Conservation (phyloP, 2,113 vertebrate species). For the Theropithecus gelada region DNA sequence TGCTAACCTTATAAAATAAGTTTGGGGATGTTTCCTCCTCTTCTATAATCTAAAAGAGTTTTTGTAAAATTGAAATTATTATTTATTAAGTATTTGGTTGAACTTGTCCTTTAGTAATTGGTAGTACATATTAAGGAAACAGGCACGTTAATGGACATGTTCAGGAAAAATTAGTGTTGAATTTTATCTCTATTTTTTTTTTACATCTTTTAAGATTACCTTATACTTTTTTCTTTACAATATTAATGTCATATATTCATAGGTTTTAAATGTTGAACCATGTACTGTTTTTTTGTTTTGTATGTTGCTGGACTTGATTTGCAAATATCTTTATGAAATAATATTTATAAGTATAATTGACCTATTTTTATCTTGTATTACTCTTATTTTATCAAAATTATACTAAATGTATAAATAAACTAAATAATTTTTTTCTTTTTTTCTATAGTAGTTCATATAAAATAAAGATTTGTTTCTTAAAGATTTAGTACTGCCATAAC, state of each 20-base stretch:
- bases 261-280: neutral
- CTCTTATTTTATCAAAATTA: neutral
- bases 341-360: neutral
- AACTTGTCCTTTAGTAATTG: neutral
- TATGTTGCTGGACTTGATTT: neutral
- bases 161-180: neutral
- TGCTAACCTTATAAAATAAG: neutral
- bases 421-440: neutral
- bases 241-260: neutral
- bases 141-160: neutral
- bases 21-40: neutral
- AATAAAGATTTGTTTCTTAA: neutral
- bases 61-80: neutral
- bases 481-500: neutral
- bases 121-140: neutral
- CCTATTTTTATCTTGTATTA: neutral
- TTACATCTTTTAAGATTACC: neutral
- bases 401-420: neutral
- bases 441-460: neutral
- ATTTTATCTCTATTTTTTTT: neutral
- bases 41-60: neutral
- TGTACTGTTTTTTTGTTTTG: neutral
- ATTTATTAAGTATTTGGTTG: slow-evolving; percentile 25
- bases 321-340: neutral
- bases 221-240: neutral